Base-by-base conservation (phyloP, 2,797 vertebrate genomes). In the Sphenopsis melanotis region DNA sequence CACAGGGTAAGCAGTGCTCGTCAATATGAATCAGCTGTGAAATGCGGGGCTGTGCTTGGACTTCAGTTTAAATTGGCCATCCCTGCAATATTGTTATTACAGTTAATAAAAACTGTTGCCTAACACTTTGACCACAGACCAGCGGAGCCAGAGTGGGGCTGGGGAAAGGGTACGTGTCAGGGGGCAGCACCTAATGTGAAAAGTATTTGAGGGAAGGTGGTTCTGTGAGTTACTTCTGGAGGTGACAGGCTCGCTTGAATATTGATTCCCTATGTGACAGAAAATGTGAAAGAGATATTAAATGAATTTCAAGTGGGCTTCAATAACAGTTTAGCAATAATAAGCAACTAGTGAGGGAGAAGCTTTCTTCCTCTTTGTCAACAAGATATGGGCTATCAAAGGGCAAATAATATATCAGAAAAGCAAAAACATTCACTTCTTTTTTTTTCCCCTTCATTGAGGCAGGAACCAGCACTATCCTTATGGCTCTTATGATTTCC, bases 1-100 rank as follows among this genome's bases (percentile, higher is more conserved):
- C 91, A 66, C 83, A 85, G 83, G 86, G 75, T 87, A 95, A 95
- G 96, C 93, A 89, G 89, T 2, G 0, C 90, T 90, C 90, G 66
- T 95, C 92, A 90, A 72, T 87, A 87, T 74, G 94, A 95, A 94
- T 94, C 95, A 95, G 94, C 93, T 94, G 90, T 87, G 87, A 95
- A 87, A 80, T 2, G 42, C 78, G 59, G 68, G 83, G 66, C 88
- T 87, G 6, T n/a, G 68, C 93, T 87, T n/a, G 81, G 92, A 53
- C 94, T 93, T 84, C 64, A 74, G 86, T 66, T 95, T 77, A 89
- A 85, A 95, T 87, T 87, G 93, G 91, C 82, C 91, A 79, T 53
- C 76, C 70, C 92, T 85, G 85, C 90, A 53, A 91, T 86, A 83
- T 49, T 76, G 85, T 87, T 93, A 86, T 91, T 94, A 81, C 94